Percentiles rank a stretch among this genome's conserved stretches.
phyloP scores from a whole-genome alignment of 2,797 vertebrate species.

The Lemur catta region DNA sequence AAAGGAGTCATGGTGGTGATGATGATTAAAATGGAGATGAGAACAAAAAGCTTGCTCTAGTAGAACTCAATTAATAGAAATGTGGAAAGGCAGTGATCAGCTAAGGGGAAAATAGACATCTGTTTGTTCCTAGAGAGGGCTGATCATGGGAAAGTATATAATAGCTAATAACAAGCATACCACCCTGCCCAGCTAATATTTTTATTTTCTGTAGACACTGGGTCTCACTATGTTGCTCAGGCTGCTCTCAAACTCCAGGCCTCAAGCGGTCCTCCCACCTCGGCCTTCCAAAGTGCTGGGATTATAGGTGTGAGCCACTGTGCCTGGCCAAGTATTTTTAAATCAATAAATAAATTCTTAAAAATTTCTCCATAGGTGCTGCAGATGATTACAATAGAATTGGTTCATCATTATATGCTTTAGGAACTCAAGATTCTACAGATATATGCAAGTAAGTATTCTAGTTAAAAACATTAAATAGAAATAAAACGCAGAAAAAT shows the following conservation, averaged over 20 bases:
- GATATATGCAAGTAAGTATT: conserved; percentile 95
- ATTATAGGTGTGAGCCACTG: too few species aligned
- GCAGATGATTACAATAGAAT: conserved; percentile 99
- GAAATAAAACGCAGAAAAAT: not conserved
- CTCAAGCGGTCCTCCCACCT: too few species aligned
- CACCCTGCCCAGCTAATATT: too few species aligned
- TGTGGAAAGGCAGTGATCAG: not conserved
- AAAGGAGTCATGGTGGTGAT: not conserved
- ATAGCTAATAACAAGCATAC: too few species aligned
- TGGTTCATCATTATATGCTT: conserved; percentile 93
- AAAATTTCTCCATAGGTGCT: conserved; percentile 86
- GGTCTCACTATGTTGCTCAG: too few species aligned
- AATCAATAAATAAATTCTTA: conserved; percentile 56
- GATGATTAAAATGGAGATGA: not conserved
- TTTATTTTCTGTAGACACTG: too few species aligned
- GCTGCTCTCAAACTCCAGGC: too few species aligned
- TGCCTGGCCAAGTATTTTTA: not conserved
- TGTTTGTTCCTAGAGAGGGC: not conserved
- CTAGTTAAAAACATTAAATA: conserved; percentile 39
- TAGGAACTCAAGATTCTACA: conserved; percentile 98
- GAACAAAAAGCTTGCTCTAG: not conserved
- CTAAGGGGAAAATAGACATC: not conserved
- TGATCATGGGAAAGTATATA: not conserved
- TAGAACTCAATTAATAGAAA: not conserved
- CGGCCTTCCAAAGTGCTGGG: too few species aligned